These are phyloP conservation scores for Varanus komodoensis DNA, from an alignment of 2,113 vertebrate species.

Conservation along the genomic window DNA sequence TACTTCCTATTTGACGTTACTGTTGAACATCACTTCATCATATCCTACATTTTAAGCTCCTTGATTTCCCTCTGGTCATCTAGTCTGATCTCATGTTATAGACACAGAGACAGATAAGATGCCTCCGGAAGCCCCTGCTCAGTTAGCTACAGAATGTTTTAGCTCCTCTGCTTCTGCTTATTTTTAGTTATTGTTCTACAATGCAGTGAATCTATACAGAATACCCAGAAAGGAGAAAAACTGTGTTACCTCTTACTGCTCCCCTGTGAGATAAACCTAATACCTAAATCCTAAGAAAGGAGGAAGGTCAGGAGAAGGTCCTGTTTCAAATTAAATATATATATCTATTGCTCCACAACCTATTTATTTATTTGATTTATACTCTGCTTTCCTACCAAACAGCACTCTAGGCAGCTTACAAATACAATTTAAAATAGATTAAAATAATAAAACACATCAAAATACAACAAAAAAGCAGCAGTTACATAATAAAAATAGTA, in stretches of 20 bases:
- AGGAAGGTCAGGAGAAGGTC: not conserved
- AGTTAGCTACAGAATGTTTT: not conserved
- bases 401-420: too few relatives aligned
- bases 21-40: not conserved
- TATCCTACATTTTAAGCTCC: not conserved
- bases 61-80: not conserved
- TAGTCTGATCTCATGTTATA: not conserved
- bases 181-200: too few relatives aligned
- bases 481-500: too few relatives aligned
- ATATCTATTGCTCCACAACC: not conserved
- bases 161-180: not conserved
- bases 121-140: not conserved
- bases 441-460: too few relatives aligned
- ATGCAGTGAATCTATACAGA: not conserved
- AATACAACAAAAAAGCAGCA: too few relatives aligned
- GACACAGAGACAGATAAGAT: not conserved
- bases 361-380: too few relatives aligned
- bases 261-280: not conserved
- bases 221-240: not conserved
- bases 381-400: too few relatives aligned
- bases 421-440: too few relatives aligned
- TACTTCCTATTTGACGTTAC: not conserved
- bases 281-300: not conserved
- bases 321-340: not conserved
- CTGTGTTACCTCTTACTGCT: not conserved